Conservation (phyloP, 2,888 invertebrate genomes). For the Ellobium chinense region DNA sequence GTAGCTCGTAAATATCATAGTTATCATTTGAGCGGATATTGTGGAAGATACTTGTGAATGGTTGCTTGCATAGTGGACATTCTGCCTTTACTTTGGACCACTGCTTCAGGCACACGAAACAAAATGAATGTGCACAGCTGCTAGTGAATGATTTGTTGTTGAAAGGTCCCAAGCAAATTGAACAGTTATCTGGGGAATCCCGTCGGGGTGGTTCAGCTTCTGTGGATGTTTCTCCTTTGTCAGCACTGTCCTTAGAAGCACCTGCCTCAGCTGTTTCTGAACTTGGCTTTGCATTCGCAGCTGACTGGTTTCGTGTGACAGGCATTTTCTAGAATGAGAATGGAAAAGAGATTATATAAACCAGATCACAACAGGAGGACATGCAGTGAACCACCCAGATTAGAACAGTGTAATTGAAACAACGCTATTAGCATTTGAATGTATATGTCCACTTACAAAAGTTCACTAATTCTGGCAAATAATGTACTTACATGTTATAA, state of each 20-base stretch:
- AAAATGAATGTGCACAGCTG: conserved; percentile 95
- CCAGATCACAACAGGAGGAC: too few relatives aligned
- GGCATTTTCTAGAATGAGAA: conserved; percentile 31
- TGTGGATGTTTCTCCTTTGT: conserved; percentile 16
- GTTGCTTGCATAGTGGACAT: conserved; percentile 92
- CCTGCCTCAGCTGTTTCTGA: background rate
- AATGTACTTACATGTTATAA: too few relatives aligned
- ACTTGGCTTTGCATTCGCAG: background rate
- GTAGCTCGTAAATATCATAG: conserved; percentile 83
- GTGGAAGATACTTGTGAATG: conserved; percentile 94
- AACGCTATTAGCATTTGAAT: too few relatives aligned
- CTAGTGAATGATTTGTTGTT: conserved; percentile 94
- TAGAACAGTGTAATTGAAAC: too few relatives aligned
- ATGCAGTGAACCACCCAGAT: too few relatives aligned
- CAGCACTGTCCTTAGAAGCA: background rate
- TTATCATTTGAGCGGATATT: conserved; percentile 92
- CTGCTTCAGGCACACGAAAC: conserved; percentile 93
- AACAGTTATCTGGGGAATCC: conserved; percentile 84
- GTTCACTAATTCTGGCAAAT: too few relatives aligned
- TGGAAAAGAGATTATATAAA: too few relatives aligned
- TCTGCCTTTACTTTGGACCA: conserved; percentile 88
- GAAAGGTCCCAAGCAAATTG: conserved; percentile 93
- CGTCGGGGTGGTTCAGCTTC: conserved; percentile 25
- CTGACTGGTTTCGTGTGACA: conserved; percentile 39
- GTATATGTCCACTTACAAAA: too few relatives aligned